These are phyloP conservation scores for Neocrepidodera transversa DNA, from an alignment of 2,888 invertebrate species.

Conservation along the genomic window DNA sequence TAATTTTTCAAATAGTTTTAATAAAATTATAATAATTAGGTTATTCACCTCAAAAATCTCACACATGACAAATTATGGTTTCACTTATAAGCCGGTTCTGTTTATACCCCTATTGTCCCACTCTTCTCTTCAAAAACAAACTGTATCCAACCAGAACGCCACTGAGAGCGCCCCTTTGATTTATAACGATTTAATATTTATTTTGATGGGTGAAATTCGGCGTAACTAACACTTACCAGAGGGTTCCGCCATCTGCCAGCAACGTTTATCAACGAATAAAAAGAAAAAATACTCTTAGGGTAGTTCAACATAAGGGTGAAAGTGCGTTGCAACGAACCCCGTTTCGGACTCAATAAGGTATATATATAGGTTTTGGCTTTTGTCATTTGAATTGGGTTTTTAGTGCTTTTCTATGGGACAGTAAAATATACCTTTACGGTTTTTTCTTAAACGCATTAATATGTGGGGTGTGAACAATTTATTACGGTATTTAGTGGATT, in stretches of 20 bases:
- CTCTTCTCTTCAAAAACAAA: slow-evolving; percentile 29
- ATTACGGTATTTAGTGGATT: slow-evolving; percentile 35
- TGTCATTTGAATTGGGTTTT: slow-evolving; percentile 56
- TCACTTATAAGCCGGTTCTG: not conserved
- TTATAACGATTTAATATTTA: slow-evolving; percentile 64
- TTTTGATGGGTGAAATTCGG: slow-evolving; percentile 63
- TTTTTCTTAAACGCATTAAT: slow-evolving; percentile 41
- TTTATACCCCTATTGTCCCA: not conserved
- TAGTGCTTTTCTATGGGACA: slow-evolving; percentile 55
- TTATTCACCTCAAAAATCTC: no score
- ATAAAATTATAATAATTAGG: no score
- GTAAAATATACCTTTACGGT: slow-evolving; percentile 45
- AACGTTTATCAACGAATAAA: slow-evolving; percentile 53
- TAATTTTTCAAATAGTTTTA: no score
- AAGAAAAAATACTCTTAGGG: slow-evolving; percentile 45
- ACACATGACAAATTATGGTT: no score
- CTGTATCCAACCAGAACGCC: slow-evolving; percentile 48
- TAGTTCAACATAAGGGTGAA: slow-evolving; percentile 42
- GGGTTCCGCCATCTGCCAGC: slow-evolving; percentile 59
- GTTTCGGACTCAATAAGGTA: slow-evolving; percentile 38
- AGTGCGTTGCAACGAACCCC: slow-evolving; percentile 31
- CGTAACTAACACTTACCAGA: slow-evolving; percentile 60
- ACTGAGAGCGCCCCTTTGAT: slow-evolving; percentile 54
- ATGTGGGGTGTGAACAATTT: slow-evolving; percentile 42
- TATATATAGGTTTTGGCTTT: slow-evolving; percentile 44